Percentiles rank a stretch among this genome's conserved stretches.
phyloP scores from a whole-genome alignment of 2,888 invertebrate species.

The Synanthedon andrenaeformis region DNA sequence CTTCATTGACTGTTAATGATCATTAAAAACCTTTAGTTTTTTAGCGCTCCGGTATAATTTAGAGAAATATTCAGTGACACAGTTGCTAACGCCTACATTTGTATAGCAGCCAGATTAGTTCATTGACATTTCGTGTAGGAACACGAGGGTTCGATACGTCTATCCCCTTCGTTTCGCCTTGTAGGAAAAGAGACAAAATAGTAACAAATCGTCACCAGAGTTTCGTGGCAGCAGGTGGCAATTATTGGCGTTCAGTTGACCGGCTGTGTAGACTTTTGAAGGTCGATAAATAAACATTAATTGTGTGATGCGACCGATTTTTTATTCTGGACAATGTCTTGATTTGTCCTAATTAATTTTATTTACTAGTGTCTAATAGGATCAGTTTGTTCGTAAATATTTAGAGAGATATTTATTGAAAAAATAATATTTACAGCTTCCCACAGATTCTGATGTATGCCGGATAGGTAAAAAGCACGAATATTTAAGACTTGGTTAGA shows the following conservation, averaged over 20 bases:
- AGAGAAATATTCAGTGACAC: constrained; percentile 23
- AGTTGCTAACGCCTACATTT: constrained; percentile 29
- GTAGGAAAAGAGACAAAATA: constrained; percentile 24
- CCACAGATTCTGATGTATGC: no score
- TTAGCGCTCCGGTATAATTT: constrained; percentile 19
- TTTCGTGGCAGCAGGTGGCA: constrained; percentile 58
- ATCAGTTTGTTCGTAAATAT: no score
- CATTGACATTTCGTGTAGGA: constrained; percentile 58
- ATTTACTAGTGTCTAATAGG: no score
- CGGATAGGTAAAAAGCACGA: no score
- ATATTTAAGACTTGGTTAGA: no score
- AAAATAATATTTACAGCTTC: no score
- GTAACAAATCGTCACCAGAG: constrained; percentile 45
- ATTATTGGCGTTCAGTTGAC: constrained; percentile 50
- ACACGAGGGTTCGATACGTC: constrained; percentile 22
- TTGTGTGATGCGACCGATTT: constrained; percentile 2
- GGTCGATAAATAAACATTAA: constrained; percentile 41
- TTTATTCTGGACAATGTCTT: background rate
- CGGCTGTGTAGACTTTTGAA: constrained; percentile 58
- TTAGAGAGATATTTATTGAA: no score
- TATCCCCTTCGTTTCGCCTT: constrained; percentile 14
- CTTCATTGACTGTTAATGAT: no score
- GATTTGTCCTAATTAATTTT: background rate
- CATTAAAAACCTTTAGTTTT: constrained; percentile 1
- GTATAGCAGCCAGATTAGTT: constrained; percentile 54